These are phyloP conservation scores for Lycia hirtaria DNA, from an alignment of 2,888 invertebrate genomes.

Conservation along the genomic window DNA sequence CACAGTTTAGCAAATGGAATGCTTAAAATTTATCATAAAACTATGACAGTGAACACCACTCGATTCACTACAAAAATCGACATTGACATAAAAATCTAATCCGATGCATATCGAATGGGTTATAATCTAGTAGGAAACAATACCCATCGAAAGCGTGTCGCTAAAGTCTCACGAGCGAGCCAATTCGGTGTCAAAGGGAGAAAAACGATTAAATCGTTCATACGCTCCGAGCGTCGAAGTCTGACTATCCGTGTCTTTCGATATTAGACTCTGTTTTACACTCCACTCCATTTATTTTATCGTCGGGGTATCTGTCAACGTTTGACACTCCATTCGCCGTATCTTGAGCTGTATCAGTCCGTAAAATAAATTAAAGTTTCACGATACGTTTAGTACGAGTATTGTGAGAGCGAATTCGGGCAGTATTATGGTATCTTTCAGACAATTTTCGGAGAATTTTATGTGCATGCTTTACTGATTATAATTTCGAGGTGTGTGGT, in stretches of 20 bases:
- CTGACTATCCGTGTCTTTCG: conserved; percentile 49
- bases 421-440: background rate
- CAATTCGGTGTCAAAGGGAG: conserved; percentile 66
- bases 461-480: background rate
- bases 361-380: conserved; percentile 39
- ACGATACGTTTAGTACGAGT: conserved; percentile 28
- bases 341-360: conserved; percentile 33
- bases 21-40: no score
- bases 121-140: conserved; percentile 64
- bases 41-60: no score
- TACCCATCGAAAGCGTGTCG: conserved; percentile 59
- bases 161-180: conserved; percentile 65
- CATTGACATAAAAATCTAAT: conserved; percentile 55
- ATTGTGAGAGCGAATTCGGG: conserved; percentile 14
- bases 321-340: conserved; percentile 40
- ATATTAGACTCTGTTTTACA: conserved; percentile 47
- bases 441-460: background rate
- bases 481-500: no score
- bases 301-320: conserved; percentile 39
- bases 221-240: conserved; percentile 41
- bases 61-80: conserved; percentile 39
- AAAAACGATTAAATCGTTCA: conserved; percentile 59
- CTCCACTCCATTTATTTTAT: conserved; percentile 42
- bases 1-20: no score
- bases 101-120: conserved; percentile 45